A percentile compares a stretch with the other conserved stretches of the same genome.
Conservation (phyloP, 2,797 vertebrate genomes). For the Coreius guichenoti region DNA sequence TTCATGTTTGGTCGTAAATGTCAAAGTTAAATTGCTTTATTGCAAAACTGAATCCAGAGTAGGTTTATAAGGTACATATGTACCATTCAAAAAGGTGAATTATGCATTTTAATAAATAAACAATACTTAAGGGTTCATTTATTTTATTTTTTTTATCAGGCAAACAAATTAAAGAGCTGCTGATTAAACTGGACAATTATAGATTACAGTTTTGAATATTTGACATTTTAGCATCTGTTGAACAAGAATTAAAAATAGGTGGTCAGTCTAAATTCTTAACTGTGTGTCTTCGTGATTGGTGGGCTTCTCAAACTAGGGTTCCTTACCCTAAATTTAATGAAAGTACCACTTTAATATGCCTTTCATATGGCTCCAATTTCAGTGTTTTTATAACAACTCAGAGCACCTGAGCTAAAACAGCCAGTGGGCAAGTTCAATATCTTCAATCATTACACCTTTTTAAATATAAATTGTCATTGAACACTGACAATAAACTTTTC, state of each 20-base stretch:
- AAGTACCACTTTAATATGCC: background rate
- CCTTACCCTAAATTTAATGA: background rate
- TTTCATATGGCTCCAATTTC: background rate
- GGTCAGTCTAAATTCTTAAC: background rate
- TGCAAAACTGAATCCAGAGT: constrained; percentile 5
- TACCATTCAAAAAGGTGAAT: background rate
- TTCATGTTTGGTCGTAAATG: background rate
- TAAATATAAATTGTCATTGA: constrained; percentile 7
- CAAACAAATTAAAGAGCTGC: background rate
- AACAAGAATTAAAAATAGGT: background rate
- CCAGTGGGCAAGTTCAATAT: background rate
- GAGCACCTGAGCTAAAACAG: background rate
- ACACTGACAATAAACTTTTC: background rate
- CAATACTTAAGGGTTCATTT: background rate
- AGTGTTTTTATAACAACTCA: background rate
- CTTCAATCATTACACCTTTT: constrained; percentile 3
- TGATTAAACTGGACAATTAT: background rate
- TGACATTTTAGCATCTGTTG: background rate
- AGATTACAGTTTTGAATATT: background rate
- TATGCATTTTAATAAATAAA: background rate
- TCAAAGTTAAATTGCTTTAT: background rate
- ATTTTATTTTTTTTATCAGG: background rate
- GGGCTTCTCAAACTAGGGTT: background rate
- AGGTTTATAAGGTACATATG: background rate
- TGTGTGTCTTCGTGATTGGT: background rate